Base-by-base conservation (phyloP, 2,797 vertebrate species). In the Ctenopoma multispine region DNA sequence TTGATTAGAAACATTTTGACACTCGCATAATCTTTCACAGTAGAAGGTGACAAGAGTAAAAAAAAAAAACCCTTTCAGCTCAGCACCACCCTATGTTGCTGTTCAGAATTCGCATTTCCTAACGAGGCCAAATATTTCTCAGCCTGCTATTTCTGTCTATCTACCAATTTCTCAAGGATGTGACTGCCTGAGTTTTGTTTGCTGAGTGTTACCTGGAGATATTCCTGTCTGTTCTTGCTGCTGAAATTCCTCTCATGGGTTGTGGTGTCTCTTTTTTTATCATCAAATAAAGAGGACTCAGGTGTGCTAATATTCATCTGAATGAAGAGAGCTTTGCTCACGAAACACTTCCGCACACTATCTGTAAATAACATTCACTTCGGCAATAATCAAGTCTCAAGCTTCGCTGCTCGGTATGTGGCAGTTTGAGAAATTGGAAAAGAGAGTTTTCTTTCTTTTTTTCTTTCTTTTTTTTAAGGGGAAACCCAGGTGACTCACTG, bases 211-310 rank as follows among this genome's bases (percentile, higher is more conserved):
- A 90, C 90, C 81, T 86, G 75, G 82, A 91, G 88, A 91, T 90
- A 88, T 92, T 92, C 93, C 69, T 93, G 93, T 90, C 92, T 82
- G 87, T 93, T 94, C 94, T 92, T 93, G 93, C 92, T 86, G 75
- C 73, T 85, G 80, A 82, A 93, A 93, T 94, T 93, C 92, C 89
- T 77, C 86, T 91, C 72, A 60, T 88, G 89, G 90, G 92, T 87
- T 92, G 88, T 89, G 85, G 88, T 89, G 85, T 90, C 89, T 87
- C 82, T 67, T 63, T 87, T 67, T 64, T 84, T 81, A 85, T 88
- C 77, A 90, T 93, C 75, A 89, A 88, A 88, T 87, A 83, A 92
- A 89, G 68, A 86, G 49, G 57, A 79, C 79, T 90, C 89, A 87
- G 91, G 90, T 93, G 91, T 90, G 87, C 84, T 90, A 81, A 89